phyloP scores from a whole-genome alignment of 2,888 invertebrate species.

The Dinocampus coccinellae region DNA sequence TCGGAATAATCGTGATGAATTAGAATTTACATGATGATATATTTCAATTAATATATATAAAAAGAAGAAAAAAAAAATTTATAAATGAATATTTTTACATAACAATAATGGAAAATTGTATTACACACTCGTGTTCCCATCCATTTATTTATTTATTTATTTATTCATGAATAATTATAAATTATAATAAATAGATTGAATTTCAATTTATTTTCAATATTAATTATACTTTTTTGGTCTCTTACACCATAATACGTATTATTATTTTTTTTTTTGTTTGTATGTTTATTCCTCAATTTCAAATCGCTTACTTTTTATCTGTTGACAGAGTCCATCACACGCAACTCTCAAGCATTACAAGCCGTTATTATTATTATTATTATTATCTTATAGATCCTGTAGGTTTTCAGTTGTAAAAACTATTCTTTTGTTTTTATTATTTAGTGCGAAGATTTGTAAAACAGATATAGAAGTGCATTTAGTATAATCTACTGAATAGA shows the following conservation, averaged over 20 bases:
- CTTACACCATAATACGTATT: constrained; percentile 21
- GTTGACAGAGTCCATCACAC: background rate
- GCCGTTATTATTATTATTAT: too few species aligned
- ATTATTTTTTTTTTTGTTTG: background rate
- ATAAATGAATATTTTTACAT: background rate
- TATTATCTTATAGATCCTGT: background rate
- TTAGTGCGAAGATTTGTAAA: constrained; percentile 30
- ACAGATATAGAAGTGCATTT: constrained; percentile 37
- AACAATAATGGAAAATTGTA: background rate
- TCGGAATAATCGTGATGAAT: too few species aligned
- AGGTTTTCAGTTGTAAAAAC: background rate
- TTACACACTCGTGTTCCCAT: background rate
- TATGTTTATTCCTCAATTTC: too few species aligned
- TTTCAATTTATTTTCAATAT: background rate
- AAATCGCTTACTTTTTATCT: background rate
- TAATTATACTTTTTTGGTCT: constrained; percentile 23
- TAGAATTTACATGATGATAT: too few species aligned
- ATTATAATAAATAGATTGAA: background rate
- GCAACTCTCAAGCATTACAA: background rate
- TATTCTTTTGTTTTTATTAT: constrained; percentile 27
- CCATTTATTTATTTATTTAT: background rate
- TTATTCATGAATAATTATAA: background rate
- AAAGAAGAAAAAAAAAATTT: too few species aligned
- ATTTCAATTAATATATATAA: too few species aligned
- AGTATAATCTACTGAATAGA: constrained; percentile 28